phyloP scores from a whole-genome alignment of 2,797 vertebrate species.

The Coregonus ussuriensis region DNA sequence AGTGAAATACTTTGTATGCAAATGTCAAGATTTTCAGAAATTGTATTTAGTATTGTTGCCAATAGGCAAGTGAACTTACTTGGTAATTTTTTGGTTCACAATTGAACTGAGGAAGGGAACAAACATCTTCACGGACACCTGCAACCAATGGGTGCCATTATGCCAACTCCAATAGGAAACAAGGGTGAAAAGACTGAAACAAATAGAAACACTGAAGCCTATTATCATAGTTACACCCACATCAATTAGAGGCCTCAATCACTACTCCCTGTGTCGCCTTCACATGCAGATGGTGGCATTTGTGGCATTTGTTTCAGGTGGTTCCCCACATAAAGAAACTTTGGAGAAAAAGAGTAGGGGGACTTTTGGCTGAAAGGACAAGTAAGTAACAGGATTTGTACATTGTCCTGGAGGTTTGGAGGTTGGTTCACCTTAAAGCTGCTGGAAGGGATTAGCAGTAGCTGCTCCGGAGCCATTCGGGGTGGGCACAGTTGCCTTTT shows the following conservation, averaged over 20 bases:
- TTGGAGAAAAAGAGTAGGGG: constrained; percentile 69
- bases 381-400: constrained; percentile 73
- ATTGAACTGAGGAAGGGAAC: constrained; percentile 76
- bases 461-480: constrained; percentile 52
- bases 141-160: constrained; percentile 81
- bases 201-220: constrained; percentile 80
- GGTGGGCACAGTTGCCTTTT: constrained; percentile 54
- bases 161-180: constrained; percentile 49
- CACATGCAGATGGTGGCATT: constrained; percentile 87
- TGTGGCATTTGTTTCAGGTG: constrained; percentile 86
- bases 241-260: constrained; percentile 90
- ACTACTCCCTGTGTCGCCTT: constrained; percentile 81
- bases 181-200: constrained; percentile 37
- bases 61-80: constrained; percentile 48
- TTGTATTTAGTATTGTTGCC: constrained; percentile 22
- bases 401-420: constrained; percentile 66
- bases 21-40: background rate
- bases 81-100: constrained; percentile 64
- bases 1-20: background rate
- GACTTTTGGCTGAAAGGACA: constrained; percentile 73
- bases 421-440: constrained; percentile 73
- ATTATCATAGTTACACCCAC: constrained; percentile 96
- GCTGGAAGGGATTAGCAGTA: constrained; percentile 68
- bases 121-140: constrained; percentile 85
- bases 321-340: constrained; percentile 69